Evolutionary conservation across 2,888 invertebrate genomes (phyloP), one percentile per base, ranked within the genome.

Genomic region (Tetragnatha montana): DNA sequence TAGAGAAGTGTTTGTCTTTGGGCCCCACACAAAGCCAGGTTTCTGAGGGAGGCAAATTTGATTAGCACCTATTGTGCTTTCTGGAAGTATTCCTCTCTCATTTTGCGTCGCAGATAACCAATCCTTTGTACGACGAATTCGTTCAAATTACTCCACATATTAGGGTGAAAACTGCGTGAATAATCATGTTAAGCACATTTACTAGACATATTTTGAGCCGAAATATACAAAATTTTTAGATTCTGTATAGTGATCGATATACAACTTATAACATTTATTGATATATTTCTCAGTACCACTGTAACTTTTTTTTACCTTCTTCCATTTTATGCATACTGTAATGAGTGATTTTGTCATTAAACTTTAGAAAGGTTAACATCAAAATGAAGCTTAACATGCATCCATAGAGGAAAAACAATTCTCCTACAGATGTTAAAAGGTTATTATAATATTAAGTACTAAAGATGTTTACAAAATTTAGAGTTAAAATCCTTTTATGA

Each of bases 41-140:
- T 60, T 22, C 22, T 8, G 17, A 21, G 60, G 47, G 60, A 78
- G 12, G 60, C 17, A 78, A 51, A 78, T 78, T 78, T 78, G 17
- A 78, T 78, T 8, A 78, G n/a, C 17, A 60, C 22, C 8, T 14
- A 14, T 78, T 22, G 17, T 14, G 60, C 21, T 21, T 21, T 10
- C 6, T 14, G 14, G 78, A 35, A 22, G 21, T 21, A 22, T 60
- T 60, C 4, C 21, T 17, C 14, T 19, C 17, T 17, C 14, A 21
- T 10, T 60, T 51, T 60, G 7, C 78, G 12, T 1, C 60, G 60
- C 60, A 60, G 60, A 60, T 60, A 60, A 60, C 60, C 60, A 60
- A 17, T 60, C 60, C 17, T 60, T 60, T 60, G 60, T 60, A 60
- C 17, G 12, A 7, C 60, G 10, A 17, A 60, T 50, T 50, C 14